Conservation (phyloP, 2,797 vertebrate species). For the Danio aesculapii region DNA sequence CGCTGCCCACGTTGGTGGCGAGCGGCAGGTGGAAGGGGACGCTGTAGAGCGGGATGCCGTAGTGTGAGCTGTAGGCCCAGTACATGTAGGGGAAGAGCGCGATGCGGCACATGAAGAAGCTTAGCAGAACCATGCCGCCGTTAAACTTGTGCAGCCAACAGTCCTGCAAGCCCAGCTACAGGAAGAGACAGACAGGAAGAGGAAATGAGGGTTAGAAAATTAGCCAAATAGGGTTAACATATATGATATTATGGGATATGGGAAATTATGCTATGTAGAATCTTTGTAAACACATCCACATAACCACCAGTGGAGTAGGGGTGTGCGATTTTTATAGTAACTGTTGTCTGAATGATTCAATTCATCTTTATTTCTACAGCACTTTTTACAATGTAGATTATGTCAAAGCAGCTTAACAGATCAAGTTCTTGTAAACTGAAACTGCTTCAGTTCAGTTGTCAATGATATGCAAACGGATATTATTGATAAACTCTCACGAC, state of each 20-base stretch:
- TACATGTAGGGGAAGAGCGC: constrained; percentile 98
- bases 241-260: not conserved
- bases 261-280: no score
- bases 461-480: no score
- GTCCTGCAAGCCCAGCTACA: constrained; percentile 86
- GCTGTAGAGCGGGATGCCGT: constrained; percentile 82
- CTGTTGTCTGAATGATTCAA: no score
- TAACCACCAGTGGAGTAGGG: no score
- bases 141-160: constrained; percentile 92
- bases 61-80: constrained; percentile 86
- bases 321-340: no score
- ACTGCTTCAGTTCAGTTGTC: no score
- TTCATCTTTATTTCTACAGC: no score
- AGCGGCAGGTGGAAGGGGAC: constrained; percentile 92
- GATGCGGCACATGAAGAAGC: constrained; percentile 94
- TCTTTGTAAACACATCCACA: no score
- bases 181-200: not conserved
- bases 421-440: no score
- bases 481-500: no score
- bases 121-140: constrained; percentile 87
- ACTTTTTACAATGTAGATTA: no score
- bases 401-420: no score
- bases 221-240: not conserved
- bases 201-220: constrained; percentile 1
- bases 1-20: constrained; percentile 88